Conservation (phyloP, 2,113 vertebrate species). For the Pterocles gutturalis region DNA sequence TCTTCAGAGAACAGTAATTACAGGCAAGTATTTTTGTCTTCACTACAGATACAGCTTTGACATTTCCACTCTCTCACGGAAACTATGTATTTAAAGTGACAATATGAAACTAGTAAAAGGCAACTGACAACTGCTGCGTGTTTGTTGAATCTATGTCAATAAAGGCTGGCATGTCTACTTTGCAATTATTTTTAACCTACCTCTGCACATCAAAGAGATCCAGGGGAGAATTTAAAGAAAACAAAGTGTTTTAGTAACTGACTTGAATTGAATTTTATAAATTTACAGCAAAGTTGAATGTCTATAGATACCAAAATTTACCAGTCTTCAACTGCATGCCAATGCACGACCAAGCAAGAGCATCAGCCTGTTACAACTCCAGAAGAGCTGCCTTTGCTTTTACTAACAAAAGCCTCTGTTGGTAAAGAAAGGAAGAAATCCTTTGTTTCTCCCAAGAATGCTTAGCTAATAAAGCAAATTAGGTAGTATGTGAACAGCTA, state of each 20-base stretch:
- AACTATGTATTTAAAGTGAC: not conserved
- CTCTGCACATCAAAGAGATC: not conserved
- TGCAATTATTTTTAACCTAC: not conserved
- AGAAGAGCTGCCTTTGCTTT: not conserved
- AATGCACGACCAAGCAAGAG: not conserved
- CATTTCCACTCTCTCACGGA: not conserved
- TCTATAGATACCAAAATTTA: not conserved
- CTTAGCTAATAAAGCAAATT: not conserved
- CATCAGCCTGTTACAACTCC: not conserved
- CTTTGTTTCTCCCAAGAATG: not conserved
- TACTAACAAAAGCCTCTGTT: not conserved
- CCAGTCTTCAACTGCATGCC: not conserved
- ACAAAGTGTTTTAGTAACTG: not conserved
- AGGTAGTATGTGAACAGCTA: not conserved
- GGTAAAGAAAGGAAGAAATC: fast-evolving
- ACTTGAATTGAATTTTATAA: not conserved
- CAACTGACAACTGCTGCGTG: not conserved
- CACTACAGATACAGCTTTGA: constrained; percentile 14
- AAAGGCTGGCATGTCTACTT: not conserved
- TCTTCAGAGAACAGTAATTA: not conserved
- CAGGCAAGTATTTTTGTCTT: constrained; percentile 29
- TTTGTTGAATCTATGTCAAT: not conserved
- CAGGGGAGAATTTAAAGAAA: not conserved
- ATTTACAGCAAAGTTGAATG: not conserved
- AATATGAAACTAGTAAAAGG: not conserved